Conservation (phyloP, 2,113 vertebrate species). For the Limnothrissa miodon region DNA sequence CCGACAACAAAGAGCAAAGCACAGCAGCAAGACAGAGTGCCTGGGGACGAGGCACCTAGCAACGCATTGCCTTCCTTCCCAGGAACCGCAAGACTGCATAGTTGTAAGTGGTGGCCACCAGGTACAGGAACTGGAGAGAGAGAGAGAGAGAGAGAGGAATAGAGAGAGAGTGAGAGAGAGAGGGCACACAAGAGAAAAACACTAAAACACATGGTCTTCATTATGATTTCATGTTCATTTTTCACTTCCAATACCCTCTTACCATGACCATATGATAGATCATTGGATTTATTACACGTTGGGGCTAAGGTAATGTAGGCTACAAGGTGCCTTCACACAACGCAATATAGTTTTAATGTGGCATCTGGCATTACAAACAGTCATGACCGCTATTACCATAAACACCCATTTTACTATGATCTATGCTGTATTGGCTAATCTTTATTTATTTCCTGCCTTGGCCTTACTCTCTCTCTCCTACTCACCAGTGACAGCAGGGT, state of each 20-base stretch:
- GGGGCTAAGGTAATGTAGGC: not conserved
- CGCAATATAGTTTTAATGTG: not conserved
- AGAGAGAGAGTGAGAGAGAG: constrained; percentile 24
- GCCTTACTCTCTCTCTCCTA: not conserved
- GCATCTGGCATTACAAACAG: not conserved
- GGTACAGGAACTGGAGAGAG: constrained; percentile 83
- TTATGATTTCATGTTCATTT: not conserved
- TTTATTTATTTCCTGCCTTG: not conserved
- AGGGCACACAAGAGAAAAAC: not conserved
- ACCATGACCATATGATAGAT: not conserved
- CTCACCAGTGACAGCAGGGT: constrained; percentile 94
- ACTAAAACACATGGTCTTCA: not conserved
- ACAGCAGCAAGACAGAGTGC: constrained; percentile 36
- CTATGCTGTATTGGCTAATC: not conserved
- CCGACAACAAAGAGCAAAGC: constrained; percentile 34
- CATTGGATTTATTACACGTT: not conserved
- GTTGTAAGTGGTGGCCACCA: constrained; percentile 94
- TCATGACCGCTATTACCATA: not conserved
- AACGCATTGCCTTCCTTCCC: constrained; percentile 87
- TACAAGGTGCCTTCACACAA: not conserved
- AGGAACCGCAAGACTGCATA: constrained; percentile 94
- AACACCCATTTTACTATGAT: not conserved
- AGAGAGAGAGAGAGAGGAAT: not conserved
- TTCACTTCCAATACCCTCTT: not conserved
- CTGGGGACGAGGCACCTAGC: constrained; percentile 66